These are phyloP conservation scores for Drepana arcuata DNA, from an alignment of 1,140 invertebrate genomes.

Conservation along the genomic window DNA sequence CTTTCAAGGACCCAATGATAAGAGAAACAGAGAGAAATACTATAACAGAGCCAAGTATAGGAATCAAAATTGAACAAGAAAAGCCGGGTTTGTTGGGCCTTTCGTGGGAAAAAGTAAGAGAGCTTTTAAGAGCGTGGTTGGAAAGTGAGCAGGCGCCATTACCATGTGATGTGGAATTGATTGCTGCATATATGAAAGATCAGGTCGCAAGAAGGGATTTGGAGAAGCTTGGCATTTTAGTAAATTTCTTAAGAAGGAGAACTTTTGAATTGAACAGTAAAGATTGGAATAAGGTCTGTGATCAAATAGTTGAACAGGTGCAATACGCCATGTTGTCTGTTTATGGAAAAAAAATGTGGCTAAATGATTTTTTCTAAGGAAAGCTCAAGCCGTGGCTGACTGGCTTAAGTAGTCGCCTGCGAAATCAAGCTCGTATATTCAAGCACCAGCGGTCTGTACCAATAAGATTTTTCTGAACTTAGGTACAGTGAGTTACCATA, in stretches of 20 bases:
- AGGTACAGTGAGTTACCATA: too few relatives aligned
- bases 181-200: slow-evolving; percentile 56
- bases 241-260: slow-evolving; percentile 47
- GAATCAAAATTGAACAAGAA: slow-evolving; percentile 19
- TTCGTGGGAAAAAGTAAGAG: slow-evolving; percentile 57
- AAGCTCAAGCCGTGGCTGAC: too few relatives aligned
- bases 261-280: slow-evolving; percentile 30
- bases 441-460: too few relatives aligned
- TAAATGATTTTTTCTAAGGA: too few relatives aligned
- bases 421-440: too few relatives aligned
- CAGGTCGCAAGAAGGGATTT: slow-evolving; percentile 60
- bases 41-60: slow-evolving; percentile 5
- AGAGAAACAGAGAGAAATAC: slow-evolving; percentile 16
- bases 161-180: slow-evolving; percentile 61
- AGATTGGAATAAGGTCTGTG: slow-evolving; percentile 49
- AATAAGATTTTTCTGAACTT: too few relatives aligned
- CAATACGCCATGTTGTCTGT: slow-evolving; percentile 63
- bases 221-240: slow-evolving; percentile 50
- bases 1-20: slow-evolving; percentile 68
- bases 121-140: slow-evolving; percentile 67
- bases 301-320: slow-evolving; percentile 38
- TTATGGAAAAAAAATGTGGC: slow-evolving; percentile 58
- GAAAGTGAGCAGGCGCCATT: slow-evolving; percentile 58
- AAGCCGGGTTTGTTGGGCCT: slow-evolving; percentile 38
- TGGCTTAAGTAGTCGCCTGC: too few relatives aligned